These are phyloP conservation scores for Anguilla rostrata DNA, from an alignment of 2,113 vertebrate genomes.

Conservation along the genomic window DNA sequence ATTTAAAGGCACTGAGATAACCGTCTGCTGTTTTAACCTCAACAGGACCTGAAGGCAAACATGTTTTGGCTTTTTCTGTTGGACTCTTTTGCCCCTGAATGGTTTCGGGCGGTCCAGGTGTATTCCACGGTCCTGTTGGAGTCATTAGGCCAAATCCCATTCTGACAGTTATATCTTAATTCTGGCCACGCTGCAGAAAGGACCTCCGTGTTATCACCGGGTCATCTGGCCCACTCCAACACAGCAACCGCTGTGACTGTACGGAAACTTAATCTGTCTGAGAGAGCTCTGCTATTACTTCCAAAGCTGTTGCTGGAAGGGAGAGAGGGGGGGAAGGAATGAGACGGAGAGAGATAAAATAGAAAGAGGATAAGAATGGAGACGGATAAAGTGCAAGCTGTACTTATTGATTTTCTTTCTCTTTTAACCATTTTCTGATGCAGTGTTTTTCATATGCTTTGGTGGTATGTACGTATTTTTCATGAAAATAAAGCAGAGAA, in stretches of 20 bases:
- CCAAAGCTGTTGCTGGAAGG: background rate
- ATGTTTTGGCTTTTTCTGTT: conserved; percentile 18
- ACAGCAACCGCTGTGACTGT: background rate
- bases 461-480: no score
- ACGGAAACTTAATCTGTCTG: background rate
- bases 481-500: background rate
- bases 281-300: background rate
- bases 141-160: background rate
- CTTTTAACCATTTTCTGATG: background rate
- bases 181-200: background rate
- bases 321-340: background rate
- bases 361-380: background rate
- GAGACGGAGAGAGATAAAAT: background rate
- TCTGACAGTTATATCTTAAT: background rate
- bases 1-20: background rate
- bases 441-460: no score
- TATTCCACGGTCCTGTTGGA: background rate
- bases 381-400: background rate
- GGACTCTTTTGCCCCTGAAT: background rate
- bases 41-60: background rate
- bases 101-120: background rate
- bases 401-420: no score
- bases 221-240: background rate
- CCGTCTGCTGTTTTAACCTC: background rate
- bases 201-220: background rate